Evolutionary conservation across 2,888 invertebrate genomes (phyloP).

Genomic region (Lepidochitona cinerea): DNA sequence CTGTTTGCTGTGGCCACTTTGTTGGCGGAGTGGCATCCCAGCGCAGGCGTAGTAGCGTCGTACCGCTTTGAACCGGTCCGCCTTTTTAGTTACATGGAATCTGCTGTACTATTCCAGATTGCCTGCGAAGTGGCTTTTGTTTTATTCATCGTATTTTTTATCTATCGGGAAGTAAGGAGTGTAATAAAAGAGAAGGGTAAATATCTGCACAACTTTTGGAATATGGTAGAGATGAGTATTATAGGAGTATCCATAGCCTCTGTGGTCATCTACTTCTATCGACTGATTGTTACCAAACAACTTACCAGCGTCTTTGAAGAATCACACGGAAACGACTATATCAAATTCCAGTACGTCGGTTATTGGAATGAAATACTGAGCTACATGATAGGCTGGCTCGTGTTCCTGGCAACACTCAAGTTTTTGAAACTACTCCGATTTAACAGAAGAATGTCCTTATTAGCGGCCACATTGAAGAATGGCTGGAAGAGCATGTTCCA

Average conservation of each 20-base stretch:
- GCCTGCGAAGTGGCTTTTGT: conserved; percentile 60
- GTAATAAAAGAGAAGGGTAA: conserved; percentile 52
- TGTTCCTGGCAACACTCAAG: conserved; percentile 73
- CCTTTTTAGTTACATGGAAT: conserved; percentile 62
- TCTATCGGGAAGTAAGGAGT: conserved; percentile 61
- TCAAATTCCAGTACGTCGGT: conserved; percentile 71
- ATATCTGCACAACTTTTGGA: conserved; percentile 69
- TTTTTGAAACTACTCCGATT: conserved; percentile 73
- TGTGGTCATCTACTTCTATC: conserved; percentile 66
- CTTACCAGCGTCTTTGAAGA: conserved; percentile 70
- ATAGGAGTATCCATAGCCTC: conserved; percentile 62
- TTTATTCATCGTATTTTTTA: conserved; percentile 67
- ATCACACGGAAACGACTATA: conserved; percentile 67
- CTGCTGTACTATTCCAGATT: conserved; percentile 61
- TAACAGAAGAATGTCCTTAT: conserved; percentile 68
- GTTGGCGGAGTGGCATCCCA: conserved; percentile 64
- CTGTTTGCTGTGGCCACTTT: conserved; percentile 66
- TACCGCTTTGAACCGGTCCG: conserved; percentile 68
- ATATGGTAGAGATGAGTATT: conserved; percentile 59
- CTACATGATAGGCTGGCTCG: conserved; percentile 72
- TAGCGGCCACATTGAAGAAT: conserved; percentile 62
- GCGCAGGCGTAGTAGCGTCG: conserved; percentile 62
- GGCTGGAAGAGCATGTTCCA: conserved; percentile 58
- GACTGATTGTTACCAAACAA: conserved; percentile 57
- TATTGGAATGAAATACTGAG: conserved; percentile 72